phyloP scores from a whole-genome alignment of 2,888 invertebrate species.

The Latrodectus elegans region DNA sequence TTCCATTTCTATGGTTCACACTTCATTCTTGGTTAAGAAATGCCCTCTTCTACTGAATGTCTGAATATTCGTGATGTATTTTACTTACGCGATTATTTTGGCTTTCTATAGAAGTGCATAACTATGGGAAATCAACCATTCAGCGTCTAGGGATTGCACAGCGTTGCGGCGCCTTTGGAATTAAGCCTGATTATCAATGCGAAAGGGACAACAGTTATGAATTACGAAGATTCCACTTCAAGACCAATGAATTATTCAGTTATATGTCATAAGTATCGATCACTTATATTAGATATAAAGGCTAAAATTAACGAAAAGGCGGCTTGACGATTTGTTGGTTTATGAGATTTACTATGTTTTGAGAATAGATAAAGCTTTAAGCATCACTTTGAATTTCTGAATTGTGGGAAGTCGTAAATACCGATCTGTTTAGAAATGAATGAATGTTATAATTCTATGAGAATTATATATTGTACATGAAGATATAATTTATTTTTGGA shows the following conservation, averaged over 20 bases:
- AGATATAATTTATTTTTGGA: no score
- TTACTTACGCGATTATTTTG: slow-evolving; percentile 15
- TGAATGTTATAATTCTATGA: no score
- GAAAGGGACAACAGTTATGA: slow-evolving; percentile 62
- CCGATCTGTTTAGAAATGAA: neutral
- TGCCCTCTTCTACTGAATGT: neutral
- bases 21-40: neutral
- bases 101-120: slow-evolving; percentile 39
- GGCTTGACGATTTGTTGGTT: slow-evolving; percentile 53
- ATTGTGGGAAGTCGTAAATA: neutral
- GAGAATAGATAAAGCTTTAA: neutral
- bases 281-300: slow-evolving; percentile 63
- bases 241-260: slow-evolving; percentile 62
- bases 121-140: slow-evolving; percentile 52
- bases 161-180: slow-evolving; percentile 31
- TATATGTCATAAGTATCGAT: slow-evolving; percentile 50
- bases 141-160: slow-evolving; percentile 36
- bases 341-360: slow-evolving; percentile 42
- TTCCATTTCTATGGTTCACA: neutral
- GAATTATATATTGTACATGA: no score
- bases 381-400: neutral
- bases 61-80: slow-evolving; percentile 35
- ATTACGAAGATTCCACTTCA: slow-evolving; percentile 35
- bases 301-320: slow-evolving; percentile 52
- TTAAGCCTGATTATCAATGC: slow-evolving; percentile 60